These are phyloP conservation scores for Tetragonula carbonaria DNA, from an alignment of 2,888 invertebrate species.

Conservation along the genomic window DNA sequence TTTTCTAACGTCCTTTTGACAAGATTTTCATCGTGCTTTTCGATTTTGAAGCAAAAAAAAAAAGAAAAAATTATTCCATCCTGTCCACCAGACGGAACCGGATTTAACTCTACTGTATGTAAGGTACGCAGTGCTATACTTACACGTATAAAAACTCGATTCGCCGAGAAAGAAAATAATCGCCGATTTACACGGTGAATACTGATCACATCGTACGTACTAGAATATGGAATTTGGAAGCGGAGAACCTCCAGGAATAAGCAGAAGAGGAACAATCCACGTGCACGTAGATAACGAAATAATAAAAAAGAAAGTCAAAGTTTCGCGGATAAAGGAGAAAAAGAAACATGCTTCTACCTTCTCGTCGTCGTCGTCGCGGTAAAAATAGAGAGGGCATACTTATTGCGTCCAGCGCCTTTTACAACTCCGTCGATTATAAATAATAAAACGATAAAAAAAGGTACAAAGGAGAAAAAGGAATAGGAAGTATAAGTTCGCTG, in stretches of 20 bases:
- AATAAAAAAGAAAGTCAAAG: not conserved
- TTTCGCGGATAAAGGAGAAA: too few relatives aligned
- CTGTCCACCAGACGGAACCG: too few relatives aligned
- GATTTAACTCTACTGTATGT: not conserved
- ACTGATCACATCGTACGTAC: not conserved
- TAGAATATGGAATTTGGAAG: not conserved
- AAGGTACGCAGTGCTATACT: not conserved
- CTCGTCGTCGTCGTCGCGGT: too few relatives aligned
- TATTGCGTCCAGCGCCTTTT: too few relatives aligned
- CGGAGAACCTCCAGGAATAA: not conserved
- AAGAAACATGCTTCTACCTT: not conserved
- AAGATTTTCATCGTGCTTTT: too few relatives aligned
- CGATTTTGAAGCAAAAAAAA: not conserved
- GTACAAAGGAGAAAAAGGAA: not conserved
- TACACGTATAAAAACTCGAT: conserved; percentile 2
- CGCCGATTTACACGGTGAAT: not conserved
- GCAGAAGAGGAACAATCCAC: not conserved
- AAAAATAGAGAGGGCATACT: not conserved
- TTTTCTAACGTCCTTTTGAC: too few relatives aligned
- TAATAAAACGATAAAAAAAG: not conserved
- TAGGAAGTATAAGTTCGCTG: not conserved
- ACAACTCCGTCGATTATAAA: not conserved
- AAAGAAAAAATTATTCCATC: not conserved
- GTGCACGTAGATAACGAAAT: not conserved
- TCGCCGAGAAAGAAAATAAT: conserved; percentile 2